These are phyloP conservation scores for Scrobipalpa atriplicella DNA, from an alignment of 2,888 invertebrate species.

Conservation along the genomic window DNA sequence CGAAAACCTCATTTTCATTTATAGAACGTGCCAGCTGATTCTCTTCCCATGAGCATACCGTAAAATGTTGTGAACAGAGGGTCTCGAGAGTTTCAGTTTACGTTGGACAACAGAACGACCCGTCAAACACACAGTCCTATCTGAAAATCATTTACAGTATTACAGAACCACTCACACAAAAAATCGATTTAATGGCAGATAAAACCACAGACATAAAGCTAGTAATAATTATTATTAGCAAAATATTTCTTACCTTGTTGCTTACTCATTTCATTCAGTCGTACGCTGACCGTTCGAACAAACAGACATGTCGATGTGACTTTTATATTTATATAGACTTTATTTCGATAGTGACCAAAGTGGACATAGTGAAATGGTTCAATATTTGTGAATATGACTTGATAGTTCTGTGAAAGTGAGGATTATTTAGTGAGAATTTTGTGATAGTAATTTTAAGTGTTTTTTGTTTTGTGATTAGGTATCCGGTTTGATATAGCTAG, in stretches of 20 bases:
- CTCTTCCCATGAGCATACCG: no score
- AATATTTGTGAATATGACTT: not conserved
- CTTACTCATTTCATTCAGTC: conserved; percentile 39
- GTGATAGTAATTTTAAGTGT: conserved; percentile 5
- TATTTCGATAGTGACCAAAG: not conserved
- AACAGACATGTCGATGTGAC: conserved; percentile 35
- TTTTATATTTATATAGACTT: conserved; percentile 22
- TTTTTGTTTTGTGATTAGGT: not conserved
- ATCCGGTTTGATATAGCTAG: not conserved
- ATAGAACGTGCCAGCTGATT: no score
- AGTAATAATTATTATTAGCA: not conserved
- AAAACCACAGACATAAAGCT: no score
- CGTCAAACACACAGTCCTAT: no score
- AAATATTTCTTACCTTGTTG: not conserved
- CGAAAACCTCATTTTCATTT: no score
- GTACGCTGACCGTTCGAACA: conserved; percentile 35
- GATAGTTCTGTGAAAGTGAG: not conserved
- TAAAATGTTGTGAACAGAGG: no score
- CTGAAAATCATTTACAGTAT: no score
- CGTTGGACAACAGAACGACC: no score
- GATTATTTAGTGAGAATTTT: not conserved
- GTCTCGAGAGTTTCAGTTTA: no score
- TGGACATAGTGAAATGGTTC: not conserved
- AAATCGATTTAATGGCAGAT: no score
- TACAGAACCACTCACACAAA: no score